Base-by-base conservation (phyloP, 2,113 vertebrate genomes). In the Pluvianellus socialis region DNA sequence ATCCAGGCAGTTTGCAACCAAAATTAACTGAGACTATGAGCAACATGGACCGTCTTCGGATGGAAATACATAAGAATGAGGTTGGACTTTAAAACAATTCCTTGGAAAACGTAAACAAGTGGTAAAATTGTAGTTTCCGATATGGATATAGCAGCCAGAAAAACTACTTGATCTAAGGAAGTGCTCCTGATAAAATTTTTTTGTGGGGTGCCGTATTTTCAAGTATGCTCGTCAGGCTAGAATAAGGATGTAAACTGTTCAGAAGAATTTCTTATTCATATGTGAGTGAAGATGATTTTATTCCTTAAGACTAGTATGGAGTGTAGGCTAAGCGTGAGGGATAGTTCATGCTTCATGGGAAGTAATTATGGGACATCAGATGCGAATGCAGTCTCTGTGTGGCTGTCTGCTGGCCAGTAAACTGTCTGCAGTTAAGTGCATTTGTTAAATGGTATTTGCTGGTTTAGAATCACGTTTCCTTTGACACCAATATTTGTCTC, bases 1-100 rank as follows among this genome's bases (percentile, higher is more conserved):
- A 99, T 94, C 99, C 99, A 70, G 97, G 97, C 96, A 99, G 99
- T 97, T 98, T 99, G 90, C 99, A 99, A 94, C 99, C 99, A 79
- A 99, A 99, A 97, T 98, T 99, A 97, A 99, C 99, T 32, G 99
- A 99, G 96, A 99, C 99, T 35, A 99, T 99, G 93, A 99, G 98
- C 97, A 99, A 99, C 95, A 99, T 99, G 98, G 99, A 99, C 96
- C 99, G 98, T 86, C 98, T 99, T 45, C 98, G 99, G 76, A 99
- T 99, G 35, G 99, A 99, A 97, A 99, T 99, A 94, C 99, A 99
- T 96, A 99, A 99, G 96, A 99, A 99, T 92, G 99, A 99, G 99
- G 99, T 99, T 96, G 86, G 67, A 56, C 40, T 93, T 75, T 96
- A 32, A 62, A 68, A 68, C 20, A 79, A 16, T 26, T 93, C 28